Percentiles rank a stretch among this genome's conserved stretches.
Evolutionary conservation across 2,113 vertebrate species (phyloP).

Genomic region (Struthio camelus): DNA sequence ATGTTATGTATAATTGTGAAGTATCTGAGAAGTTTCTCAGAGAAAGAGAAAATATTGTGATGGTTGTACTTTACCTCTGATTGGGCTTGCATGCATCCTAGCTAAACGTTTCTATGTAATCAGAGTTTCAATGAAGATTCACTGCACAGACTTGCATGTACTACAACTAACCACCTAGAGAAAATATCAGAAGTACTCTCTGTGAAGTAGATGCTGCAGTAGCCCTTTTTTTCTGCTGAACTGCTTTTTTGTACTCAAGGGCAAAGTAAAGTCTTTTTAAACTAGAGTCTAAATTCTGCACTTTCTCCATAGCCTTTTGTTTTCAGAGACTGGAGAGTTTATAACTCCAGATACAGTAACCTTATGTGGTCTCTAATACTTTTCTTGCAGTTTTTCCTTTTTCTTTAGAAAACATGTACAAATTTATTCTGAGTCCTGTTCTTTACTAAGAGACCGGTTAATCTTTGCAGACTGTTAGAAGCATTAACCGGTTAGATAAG

Average conservation of each 20-base stretch:
- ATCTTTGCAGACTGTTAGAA: background rate
- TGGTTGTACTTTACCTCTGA: slow-evolving; percentile 10
- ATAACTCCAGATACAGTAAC: background rate
- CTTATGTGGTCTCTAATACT: background rate
- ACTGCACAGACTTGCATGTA: background rate
- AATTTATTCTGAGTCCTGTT: background rate
- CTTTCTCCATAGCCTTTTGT: background rate
- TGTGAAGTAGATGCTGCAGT: background rate
- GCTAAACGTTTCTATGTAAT: background rate
- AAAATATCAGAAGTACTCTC: background rate
- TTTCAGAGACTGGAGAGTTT: slow-evolving; percentile 10
- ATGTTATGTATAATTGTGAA: background rate
- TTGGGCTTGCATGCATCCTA: background rate
- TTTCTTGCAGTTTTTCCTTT: background rate
- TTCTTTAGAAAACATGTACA: background rate
- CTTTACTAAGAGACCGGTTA: background rate
- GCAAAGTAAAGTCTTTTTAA: slow-evolving; percentile 1
- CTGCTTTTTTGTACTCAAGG: background rate
- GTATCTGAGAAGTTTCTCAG: background rate
- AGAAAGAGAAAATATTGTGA: background rate
- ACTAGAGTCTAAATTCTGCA: background rate
- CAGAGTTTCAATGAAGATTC: slow-evolving; percentile 23
- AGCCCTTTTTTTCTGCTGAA: slow-evolving; percentile 10
- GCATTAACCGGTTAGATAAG: background rate
- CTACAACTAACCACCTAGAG: background rate